Evolutionary conservation across 2,888 invertebrate species (phyloP).

Genomic region (Euclidia mi): DNA sequence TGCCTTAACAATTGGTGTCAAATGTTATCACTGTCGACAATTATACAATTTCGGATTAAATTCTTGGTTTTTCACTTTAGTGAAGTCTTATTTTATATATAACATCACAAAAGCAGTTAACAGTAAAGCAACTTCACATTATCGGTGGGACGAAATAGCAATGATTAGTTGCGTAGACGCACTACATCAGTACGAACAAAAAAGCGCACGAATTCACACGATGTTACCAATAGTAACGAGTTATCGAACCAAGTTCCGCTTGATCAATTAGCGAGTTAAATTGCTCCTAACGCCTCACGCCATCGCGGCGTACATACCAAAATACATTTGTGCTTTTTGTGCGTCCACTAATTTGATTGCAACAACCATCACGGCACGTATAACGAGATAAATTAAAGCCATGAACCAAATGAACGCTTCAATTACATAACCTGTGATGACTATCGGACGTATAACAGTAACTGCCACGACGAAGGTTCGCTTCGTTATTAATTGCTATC

Average conservation of each 20-base stretch:
- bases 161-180: constrained; percentile 35
- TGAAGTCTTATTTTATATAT: too few relatives aligned
- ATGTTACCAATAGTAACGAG: constrained; percentile 47
- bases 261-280: constrained; percentile 49
- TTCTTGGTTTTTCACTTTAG: too few relatives aligned
- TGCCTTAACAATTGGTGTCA: too few relatives aligned
- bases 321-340: constrained; percentile 32
- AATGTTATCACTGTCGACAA: too few relatives aligned
- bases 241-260: constrained; percentile 54
- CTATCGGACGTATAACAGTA: constrained; percentile 11
- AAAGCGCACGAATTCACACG: constrained; percentile 54
- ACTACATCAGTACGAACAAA: constrained; percentile 40
- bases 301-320: constrained; percentile 24
- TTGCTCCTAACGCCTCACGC: constrained; percentile 39
- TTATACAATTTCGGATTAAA: too few relatives aligned
- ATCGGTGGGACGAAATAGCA: too few relatives aligned
- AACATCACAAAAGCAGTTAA: too few relatives aligned
- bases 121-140: too few relatives aligned
- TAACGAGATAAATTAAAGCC: constrained; percentile 47
- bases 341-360: constrained; percentile 38
- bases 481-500: constrained; percentile 12
- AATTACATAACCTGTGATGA: constrained; percentile 41
- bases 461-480: constrained; percentile 18
- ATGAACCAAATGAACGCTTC: constrained; percentile 38
- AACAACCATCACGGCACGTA: constrained; percentile 42